Evolutionary conservation across 2,113 vertebrate species (phyloP).

Genomic region (Melanerpes aurifrons): DNA sequence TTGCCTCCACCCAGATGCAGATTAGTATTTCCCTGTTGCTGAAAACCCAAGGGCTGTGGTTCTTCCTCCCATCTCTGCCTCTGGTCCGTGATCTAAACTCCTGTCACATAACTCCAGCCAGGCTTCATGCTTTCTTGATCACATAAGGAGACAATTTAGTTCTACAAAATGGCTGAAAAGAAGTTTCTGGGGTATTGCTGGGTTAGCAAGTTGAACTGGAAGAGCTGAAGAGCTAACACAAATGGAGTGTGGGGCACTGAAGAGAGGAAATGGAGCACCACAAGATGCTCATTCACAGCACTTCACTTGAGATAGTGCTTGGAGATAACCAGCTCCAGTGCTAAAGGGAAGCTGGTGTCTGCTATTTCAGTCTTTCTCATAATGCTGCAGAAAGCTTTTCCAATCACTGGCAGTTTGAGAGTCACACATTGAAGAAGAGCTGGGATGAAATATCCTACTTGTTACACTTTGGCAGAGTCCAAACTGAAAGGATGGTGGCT

Average conservation of each 20-base stretch:
- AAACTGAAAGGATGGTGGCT: not conserved
- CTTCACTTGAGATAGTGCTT: not conserved
- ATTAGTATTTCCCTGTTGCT: not conserved
- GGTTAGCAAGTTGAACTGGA: not conserved
- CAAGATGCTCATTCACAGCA: not conserved
- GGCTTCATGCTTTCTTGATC: not conserved
- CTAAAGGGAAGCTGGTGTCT: not conserved
- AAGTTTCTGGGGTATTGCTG: not conserved
- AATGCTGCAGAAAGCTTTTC: not conserved
- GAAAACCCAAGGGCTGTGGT: not conserved
- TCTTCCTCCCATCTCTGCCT: not conserved
- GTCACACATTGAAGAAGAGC: not conserved
- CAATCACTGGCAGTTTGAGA: not conserved
- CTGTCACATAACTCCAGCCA: not conserved
- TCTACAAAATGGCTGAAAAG: not conserved
- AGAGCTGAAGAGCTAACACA: not conserved
- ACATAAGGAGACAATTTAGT: not conserved
- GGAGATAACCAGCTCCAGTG: not conserved
- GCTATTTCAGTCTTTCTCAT: not conserved
- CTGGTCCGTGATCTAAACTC: not conserved
- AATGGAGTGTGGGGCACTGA: not conserved
- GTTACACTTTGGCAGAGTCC: not conserved
- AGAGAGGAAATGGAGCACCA: not conserved
- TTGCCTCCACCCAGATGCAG: too few species aligned
- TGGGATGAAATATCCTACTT: not conserved